Evolutionary conservation across 2,113 vertebrate genomes (phyloP), one percentile per base, ranked within the genome.

Genomic region (Geococcyx californianus): DNA sequence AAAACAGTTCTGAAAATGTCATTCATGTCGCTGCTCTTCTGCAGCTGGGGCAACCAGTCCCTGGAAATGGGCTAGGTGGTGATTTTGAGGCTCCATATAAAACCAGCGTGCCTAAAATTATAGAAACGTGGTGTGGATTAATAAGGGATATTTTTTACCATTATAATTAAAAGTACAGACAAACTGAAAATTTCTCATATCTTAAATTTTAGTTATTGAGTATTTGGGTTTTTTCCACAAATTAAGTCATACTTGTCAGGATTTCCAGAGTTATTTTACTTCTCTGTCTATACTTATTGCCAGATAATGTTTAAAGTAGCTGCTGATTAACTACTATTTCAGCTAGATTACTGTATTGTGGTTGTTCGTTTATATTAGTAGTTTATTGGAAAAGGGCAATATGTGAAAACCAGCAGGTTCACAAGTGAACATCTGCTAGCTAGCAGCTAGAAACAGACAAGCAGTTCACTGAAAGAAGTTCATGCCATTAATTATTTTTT

Each of bases 101-200:
- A 11, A 84, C 29, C 3, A 7, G 1, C 2, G 6, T 75, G 45
- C 42, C 31, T 58, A 40, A 82, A 78, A 36, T 6, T 51, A 31
- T 1, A 31, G 58, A 1, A 1, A 4, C 13, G 3, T 13, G 19
- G 20, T 33, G 16, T 19, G 4, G 15, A 44, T 69, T 54, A 77
- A 45, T n/a, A 44, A 4, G 6, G 13, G 49, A 45, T 58, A 3
- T n/a, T n/a, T 38, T 59, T 72, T 8, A n/a, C 23, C 31, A 29
- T 13, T 26, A 45, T 17, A 72, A n/a, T 44, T 31, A 29, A 40
- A 72, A 85, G 13, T n/a, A 52, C 18, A 31, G 38, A 33, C 5
- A 40, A 73, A 58, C 19, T 8, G 73, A 77, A 72, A 44, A 58
- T 8, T 10, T 10, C 11, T 12, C 5, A 2, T 16, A 42, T 69